Evolutionary conservation across 2,797 vertebrate genomes (phyloP), one percentile per base, ranked within the genome.

Genomic region (Gastrophryne carolinensis): DNA sequence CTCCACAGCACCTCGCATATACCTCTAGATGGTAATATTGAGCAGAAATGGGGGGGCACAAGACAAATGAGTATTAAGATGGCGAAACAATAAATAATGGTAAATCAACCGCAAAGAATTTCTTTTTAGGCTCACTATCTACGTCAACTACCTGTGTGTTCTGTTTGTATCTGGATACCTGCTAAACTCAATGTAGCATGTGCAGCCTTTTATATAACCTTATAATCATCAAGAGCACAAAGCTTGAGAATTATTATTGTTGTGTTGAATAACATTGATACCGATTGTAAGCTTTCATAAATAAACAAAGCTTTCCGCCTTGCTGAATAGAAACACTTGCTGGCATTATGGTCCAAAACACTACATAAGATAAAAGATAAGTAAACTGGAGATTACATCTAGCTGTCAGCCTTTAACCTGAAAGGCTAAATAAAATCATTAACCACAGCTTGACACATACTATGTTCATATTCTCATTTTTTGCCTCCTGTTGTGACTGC

Each of bases 351-450:
- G 39, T 62, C n/a, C 44, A 23, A 60, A 61, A 72, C 50, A 12
- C 44, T 34, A 39, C n/a, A 37, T 35, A 50, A 13, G 26, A 72
- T 62, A 49, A 72, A 72, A 50, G 61, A 27, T 21, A 53, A 62
- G 61, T 62, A 62, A 61, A 50, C 29, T 49, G 19, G 37, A 26
- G n/a, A 63, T 61, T 19, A 21, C 30, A 49, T 62, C 13, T 35
- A 35, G 41, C 47, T 61, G 39, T 72, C 44, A 62, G 29, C 58
- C 58, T 72, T 52, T 72, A 62, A 41, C 70, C 44, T 72, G 30
- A 49, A 62, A 72, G 57, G 58, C 57, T 58, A 72, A 72, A n/a
- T 63, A 5, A 72, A 61, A 72, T 58, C 70, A 62, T 61, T 53
- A 72, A 63, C 41, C 57, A 72, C 70, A 72, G 57, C 70, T 62